Evolutionary conservation across 2,797 vertebrate species (phyloP).

Genomic region (Serranus cabrilla): DNA sequence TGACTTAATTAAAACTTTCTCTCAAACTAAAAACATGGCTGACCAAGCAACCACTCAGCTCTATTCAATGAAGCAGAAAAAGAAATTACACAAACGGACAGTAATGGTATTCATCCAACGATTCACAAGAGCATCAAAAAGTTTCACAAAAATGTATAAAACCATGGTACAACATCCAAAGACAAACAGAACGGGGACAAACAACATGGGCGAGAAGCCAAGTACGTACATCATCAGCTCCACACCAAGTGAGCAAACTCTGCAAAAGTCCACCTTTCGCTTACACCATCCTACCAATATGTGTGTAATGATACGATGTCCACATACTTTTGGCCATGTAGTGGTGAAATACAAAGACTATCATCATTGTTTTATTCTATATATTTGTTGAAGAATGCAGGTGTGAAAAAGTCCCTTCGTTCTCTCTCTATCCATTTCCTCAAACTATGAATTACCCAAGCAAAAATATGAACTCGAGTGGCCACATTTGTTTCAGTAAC

Average conservation of each 20-base stretch:
- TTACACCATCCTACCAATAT: background rate
- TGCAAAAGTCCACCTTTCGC: background rate
- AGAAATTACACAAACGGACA: background rate
- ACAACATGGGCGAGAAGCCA: too few relatives aligned
- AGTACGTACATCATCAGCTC: background rate
- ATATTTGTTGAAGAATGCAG: background rate
- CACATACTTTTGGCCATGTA: background rate
- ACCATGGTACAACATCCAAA: background rate
- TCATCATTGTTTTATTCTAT: background rate
- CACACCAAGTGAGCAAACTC: background rate
- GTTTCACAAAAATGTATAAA: background rate
- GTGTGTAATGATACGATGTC: background rate
- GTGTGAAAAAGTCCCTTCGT: background rate
- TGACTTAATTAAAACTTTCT: background rate
- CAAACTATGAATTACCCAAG: background rate
- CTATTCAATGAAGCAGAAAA: background rate
- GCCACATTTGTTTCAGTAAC: conserved; percentile 11
- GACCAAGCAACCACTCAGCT: background rate
- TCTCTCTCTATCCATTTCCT: background rate
- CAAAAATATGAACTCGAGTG: background rate
- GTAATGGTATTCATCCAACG: background rate
- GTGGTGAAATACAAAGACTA: background rate
- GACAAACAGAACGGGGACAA: background rate
- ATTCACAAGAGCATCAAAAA: background rate
- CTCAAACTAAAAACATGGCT: background rate